Evolutionary conservation across 2,888 invertebrate genomes (phyloP).

Genomic region (Liposcelis brunnea): DNA sequence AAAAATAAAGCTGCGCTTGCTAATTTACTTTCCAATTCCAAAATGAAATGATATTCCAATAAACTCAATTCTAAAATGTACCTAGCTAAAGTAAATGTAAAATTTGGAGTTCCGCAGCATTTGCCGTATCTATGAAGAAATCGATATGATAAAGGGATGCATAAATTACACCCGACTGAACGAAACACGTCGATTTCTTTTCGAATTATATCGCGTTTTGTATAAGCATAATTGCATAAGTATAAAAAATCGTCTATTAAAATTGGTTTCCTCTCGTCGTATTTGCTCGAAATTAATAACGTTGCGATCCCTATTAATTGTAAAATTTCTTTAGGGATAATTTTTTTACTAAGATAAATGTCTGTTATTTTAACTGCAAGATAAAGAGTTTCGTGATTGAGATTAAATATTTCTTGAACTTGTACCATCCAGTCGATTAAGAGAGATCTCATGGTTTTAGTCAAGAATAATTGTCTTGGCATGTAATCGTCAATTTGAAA

Average conservation of each 20-base stretch:
- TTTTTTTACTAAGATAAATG: conserved; percentile 54
- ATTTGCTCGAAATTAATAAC: conserved; percentile 88
- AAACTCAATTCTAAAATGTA: conserved; percentile 86
- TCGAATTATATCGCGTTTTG: conserved; percentile 58
- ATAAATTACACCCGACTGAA: conserved; percentile 74
- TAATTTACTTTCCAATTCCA: conserved; percentile 68
- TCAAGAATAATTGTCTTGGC: conserved; percentile 44
- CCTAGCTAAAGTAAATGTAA: conserved; percentile 79
- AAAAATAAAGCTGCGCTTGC: conserved; percentile 78
- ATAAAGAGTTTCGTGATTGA: conserved; percentile 96
- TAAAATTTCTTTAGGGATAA: conserved; percentile 61
- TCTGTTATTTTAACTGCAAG: conserved; percentile 92
- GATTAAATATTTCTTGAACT: conserved; percentile 90
- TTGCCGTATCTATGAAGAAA: too few species aligned
- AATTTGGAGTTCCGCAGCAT: conserved; percentile 74
- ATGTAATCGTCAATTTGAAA: conserved; percentile 73
- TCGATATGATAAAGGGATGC: conserved; percentile 82
- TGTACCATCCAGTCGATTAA: conserved; percentile 99
- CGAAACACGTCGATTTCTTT: conserved; percentile 83
- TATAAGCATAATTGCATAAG: conserved; percentile 92
- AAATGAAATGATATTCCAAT: conserved; percentile 73
- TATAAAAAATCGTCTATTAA: conserved; percentile 90
- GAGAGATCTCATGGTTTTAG: conserved; percentile 68
- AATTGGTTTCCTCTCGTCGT: conserved; percentile 89
- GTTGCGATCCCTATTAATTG: conserved; percentile 87